Evolutionary conservation across 1,140 invertebrate genomes (phyloP), one percentile per base, ranked within the genome.

Genomic region (Aphaenogaster ashmeadi): DNA sequence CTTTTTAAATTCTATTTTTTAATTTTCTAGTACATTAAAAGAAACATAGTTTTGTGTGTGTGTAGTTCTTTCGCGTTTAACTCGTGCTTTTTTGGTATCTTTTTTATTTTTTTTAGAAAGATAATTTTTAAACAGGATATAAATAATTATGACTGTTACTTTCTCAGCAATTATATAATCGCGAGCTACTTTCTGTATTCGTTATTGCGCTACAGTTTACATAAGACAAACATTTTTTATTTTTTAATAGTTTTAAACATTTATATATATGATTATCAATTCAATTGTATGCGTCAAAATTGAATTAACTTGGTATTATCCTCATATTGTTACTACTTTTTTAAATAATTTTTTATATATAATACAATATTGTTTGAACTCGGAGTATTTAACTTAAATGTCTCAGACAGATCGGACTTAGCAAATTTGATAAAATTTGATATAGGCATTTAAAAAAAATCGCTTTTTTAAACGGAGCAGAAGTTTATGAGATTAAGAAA

Each of bases 401-500:
- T 6, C 13, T 52, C 4, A 4, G 8, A 21, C 7, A 71, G 5
- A 69, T 27, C 1, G 8, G 18, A 6, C 9, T 62, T 27, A 21
- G 41, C 15, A n/a, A 78, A 60, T 18, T 77, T 44, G 6, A 11
- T 50, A 21, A 79, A 52, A 67, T 54, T 66, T n/a, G 54, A 77
- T 44, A 41, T 15, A 27, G n/a, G 1, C 44, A 67, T 54, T 66
- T 44, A 13, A 38, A 80, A 7, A 2, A 18, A 36, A 21, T 21
- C 3, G 15, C 38, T 64, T 41, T 27, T 66, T 80, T 21, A 54
- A 60, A 33, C 7, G 64, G 18, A 62, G 27, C 41, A 47, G 41
- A 62, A 62, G 41, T 66, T 79, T 66, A 80, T 67, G 36, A 52
- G 60, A 80, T 80, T 36, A 54, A 41, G 13, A 67, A 67, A 9